These are phyloP conservation scores for Acipenser oxyrinchus DNA, from an alignment of 2,797 vertebrate genomes.

Conservation along the genomic window DNA sequence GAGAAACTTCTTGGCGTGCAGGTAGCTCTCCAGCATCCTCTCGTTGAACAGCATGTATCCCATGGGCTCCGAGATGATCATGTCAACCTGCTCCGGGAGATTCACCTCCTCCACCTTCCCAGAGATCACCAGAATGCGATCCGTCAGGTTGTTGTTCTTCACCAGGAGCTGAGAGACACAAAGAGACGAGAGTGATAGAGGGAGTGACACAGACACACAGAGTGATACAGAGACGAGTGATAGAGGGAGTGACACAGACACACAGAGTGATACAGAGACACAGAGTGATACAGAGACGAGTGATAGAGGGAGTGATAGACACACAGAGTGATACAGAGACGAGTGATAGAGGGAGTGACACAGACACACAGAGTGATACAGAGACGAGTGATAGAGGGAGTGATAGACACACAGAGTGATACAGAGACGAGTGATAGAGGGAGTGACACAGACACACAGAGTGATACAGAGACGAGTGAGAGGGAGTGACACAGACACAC, in stretches of 20 bases:
- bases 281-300: too few relatives aligned
- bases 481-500: too few relatives aligned
- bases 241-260: too few relatives aligned
- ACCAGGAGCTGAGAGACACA: conserved; percentile 68
- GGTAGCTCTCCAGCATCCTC: conserved; percentile 93
- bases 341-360: too few relatives aligned
- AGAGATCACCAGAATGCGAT: conserved; percentile 84
- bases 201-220: background rate
- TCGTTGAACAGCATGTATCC: conserved; percentile 98
- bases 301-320: too few relatives aligned
- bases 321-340: too few relatives aligned
- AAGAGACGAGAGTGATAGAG: background rate
- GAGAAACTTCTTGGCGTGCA: conserved; percentile 96
- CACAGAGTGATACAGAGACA: background rate
- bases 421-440: too few relatives aligned
- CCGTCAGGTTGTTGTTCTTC: conserved; percentile 86
- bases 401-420: too few relatives aligned
- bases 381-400: too few relatives aligned
- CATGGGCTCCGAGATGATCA: conserved; percentile 97
- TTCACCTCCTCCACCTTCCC: conserved; percentile 92
- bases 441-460: background rate
- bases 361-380: background rate
- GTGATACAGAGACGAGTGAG: too few relatives aligned
- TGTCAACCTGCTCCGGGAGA: conserved; percentile 88
- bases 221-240: background rate